Conservation (phyloP, 2,113 vertebrate species). For the Bucco capensis region DNA sequence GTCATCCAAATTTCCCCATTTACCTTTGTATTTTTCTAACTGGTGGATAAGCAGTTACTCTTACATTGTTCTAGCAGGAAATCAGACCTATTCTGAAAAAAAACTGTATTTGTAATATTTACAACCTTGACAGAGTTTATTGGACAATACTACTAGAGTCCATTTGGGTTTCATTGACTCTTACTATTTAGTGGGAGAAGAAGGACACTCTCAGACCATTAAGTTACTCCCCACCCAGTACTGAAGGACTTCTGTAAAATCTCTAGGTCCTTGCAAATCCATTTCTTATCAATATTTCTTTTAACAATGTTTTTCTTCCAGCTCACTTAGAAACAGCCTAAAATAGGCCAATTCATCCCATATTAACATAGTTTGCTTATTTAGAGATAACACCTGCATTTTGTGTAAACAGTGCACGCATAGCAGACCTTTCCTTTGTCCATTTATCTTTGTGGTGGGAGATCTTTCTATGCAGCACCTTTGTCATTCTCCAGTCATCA, state of each 20-base stretch:
- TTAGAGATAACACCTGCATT: neutral
- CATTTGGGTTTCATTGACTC: neutral
- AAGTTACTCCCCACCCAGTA: neutral
- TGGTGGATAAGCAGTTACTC: neutral
- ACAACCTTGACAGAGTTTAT: neutral
- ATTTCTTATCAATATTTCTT: neutral
- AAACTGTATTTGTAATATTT: neutral
- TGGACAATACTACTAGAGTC: neutral
- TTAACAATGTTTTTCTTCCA: neutral
- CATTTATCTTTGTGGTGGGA: neutral
- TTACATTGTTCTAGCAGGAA: neutral
- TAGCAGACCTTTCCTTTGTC: neutral
- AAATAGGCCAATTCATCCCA: neutral
- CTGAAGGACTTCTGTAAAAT: neutral
- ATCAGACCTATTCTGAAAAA: no score
- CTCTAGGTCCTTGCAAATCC: neutral
- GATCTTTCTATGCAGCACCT: neutral
- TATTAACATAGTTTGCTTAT: neutral
- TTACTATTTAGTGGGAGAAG: neutral
- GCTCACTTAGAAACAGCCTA: neutral
- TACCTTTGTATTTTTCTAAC: neutral
- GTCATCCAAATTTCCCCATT: neutral
- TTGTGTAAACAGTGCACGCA: fast-evolving
- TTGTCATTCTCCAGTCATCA: neutral
- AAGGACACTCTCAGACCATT: neutral